A percentile compares a stretch with the other conserved stretches of the same genome.
Conservation (phyloP, 1,140 invertebrate genomes). For the Trachelipus rathkii region DNA sequence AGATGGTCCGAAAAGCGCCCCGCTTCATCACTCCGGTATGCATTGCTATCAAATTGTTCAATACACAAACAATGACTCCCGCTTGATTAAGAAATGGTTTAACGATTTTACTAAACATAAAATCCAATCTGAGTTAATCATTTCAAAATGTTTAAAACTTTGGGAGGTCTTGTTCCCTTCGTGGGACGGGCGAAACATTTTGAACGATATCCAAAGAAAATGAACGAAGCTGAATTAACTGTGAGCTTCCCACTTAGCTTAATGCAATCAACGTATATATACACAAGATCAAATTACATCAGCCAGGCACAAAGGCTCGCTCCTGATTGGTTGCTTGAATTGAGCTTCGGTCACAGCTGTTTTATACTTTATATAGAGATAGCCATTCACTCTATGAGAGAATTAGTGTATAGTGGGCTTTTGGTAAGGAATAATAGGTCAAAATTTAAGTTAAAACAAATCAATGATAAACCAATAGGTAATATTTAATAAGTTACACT, state of each 20-base stretch:
- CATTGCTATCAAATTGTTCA: constrained; percentile 43
- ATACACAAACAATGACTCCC: constrained; percentile 38
- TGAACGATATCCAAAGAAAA: constrained; percentile 32
- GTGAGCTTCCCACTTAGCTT: constrained; percentile 44
- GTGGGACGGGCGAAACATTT: constrained; percentile 17
- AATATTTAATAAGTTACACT: background rate
- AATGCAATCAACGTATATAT: constrained; percentile 45
- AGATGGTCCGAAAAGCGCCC: constrained; percentile 33
- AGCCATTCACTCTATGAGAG: background rate
- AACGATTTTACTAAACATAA: constrained; percentile 35
- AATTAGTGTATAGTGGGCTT: background rate
- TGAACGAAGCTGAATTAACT: constrained; percentile 44
- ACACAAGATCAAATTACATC: constrained; percentile 45
- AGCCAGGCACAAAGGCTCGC: constrained; percentile 43
- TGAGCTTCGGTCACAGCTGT: constrained; percentile 38
- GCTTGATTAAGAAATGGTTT: constrained; percentile 44
- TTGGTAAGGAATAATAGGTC: background rate
- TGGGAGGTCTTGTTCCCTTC: background rate
- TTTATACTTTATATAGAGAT: constrained; percentile 27
- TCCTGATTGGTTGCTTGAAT: constrained; percentile 42
- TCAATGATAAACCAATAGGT: constrained; percentile 3
- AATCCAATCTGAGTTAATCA: background rate
- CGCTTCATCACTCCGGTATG: constrained; percentile 42
- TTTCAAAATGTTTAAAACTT: constrained; percentile 36
- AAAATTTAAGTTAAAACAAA: constrained; percentile 5